Conservation (phyloP, 2,797 vertebrate genomes). For the Chaenodraco wilsoni region DNA sequence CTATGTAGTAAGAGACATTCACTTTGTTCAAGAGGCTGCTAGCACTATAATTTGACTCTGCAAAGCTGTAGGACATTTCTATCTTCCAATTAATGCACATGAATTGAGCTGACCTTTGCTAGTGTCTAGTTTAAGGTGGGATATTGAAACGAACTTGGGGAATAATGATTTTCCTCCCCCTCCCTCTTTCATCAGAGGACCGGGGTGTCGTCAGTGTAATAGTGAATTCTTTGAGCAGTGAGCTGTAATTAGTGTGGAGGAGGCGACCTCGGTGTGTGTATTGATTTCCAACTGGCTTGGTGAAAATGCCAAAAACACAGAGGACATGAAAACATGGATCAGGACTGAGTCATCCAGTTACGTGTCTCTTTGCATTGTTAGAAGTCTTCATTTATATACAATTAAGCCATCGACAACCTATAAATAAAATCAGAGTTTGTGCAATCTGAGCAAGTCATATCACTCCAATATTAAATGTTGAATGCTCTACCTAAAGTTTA, state of each 20-base stretch:
- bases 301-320: slow-evolving; percentile 69
- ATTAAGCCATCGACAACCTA: neutral
- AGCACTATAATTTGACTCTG: slow-evolving; percentile 46
- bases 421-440: neutral
- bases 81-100: slow-evolving; percentile 64
- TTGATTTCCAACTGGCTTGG: slow-evolving; percentile 74
- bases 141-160: slow-evolving; percentile 67
- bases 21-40: slow-evolving; percentile 39
- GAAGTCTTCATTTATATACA: neutral
- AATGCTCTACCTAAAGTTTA: neutral
- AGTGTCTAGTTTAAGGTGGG: slow-evolving; percentile 60
- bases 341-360: slow-evolving; percentile 50
- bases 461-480: slow-evolving; percentile 5
- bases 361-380: slow-evolving; percentile 16
- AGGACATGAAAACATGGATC: slow-evolving; percentile 46
- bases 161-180: slow-evolving; percentile 69
- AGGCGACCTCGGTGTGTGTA: slow-evolving; percentile 65
- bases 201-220: slow-evolving; percentile 55
- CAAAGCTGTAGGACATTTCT: slow-evolving; percentile 49
- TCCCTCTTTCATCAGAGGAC: slow-evolving; percentile 42
- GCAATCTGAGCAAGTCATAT: neutral
- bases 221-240: slow-evolving; percentile 63
- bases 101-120: slow-evolving; percentile 73
- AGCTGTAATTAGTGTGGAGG: slow-evolving; percentile 78
- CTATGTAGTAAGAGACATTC: slow-evolving; percentile 11